Conservation (phyloP, 2,797 vertebrate genomes). For the Acanthornis magna region DNA sequence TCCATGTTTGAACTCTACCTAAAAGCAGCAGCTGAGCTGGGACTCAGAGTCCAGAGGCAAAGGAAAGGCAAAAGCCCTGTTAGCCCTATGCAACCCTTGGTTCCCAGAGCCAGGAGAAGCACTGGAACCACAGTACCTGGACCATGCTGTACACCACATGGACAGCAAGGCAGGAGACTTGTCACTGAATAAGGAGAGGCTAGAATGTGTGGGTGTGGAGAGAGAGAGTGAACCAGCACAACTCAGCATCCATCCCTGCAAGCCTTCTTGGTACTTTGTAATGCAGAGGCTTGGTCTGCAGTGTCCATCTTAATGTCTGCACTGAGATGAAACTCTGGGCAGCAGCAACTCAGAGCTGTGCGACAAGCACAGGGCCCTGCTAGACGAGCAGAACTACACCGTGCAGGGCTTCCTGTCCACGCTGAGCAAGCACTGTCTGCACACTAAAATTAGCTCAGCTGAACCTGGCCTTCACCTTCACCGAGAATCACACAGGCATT, state of each 20-base stretch:
- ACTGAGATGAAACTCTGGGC: not conserved
- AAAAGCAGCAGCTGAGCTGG: not conserved
- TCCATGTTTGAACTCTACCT: not conserved
- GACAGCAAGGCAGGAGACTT: not conserved
- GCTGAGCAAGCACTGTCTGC: not conserved
- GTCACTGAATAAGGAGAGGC: not conserved
- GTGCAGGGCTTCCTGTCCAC: conserved; percentile 22
- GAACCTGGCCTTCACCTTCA: not conserved
- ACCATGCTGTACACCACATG: not conserved
- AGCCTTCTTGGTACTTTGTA: not conserved
- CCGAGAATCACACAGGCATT: not conserved
- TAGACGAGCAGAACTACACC: not conserved
- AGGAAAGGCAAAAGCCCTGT: not conserved
- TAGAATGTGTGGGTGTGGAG: not conserved
- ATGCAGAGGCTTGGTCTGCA: not conserved
- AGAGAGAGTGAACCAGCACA: not conserved
- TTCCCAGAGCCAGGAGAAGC: not conserved
- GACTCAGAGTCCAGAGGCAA: not conserved
- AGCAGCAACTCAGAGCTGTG: not conserved
- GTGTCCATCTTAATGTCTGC: not conserved
- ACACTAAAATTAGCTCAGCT: not conserved
- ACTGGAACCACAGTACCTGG: not conserved
- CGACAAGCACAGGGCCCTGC: not conserved
- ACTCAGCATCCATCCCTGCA: not conserved
- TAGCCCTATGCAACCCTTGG: not conserved